Percentiles rank a stretch among this genome's conserved stretches.
Conservation (phyloP, 2,888 invertebrate species). For the Plebejus anna region DNA sequence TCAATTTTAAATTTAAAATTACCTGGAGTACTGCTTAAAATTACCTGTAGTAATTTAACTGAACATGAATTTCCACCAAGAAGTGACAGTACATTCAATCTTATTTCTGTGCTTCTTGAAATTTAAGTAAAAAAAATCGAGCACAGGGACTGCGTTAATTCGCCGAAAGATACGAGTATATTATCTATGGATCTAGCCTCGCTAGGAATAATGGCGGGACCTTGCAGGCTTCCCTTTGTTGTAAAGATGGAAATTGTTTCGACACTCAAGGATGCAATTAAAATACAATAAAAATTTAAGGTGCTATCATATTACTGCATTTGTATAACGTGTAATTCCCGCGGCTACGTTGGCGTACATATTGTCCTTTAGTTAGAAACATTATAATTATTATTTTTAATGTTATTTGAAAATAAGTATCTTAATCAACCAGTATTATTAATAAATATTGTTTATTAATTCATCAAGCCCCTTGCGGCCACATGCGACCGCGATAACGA, state of each 20-base stretch:
- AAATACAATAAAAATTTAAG: slow-evolving; percentile 31
- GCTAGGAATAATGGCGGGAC: slow-evolving; percentile 36
- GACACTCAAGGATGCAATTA: slow-evolving; percentile 33
- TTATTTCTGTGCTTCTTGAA: not conserved
- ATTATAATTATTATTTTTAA: not conserved
- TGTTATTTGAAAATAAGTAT: not conserved
- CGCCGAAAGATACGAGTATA: slow-evolving; percentile 21
- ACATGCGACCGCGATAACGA: too few species aligned
- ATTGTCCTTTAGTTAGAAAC: not conserved
- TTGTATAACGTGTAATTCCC: not conserved
- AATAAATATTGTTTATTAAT: too few species aligned
- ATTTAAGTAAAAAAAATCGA: slow-evolving; percentile 7
- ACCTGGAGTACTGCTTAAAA: too few species aligned
- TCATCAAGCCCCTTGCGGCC: too few species aligned
- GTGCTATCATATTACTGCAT: slow-evolving; percentile 7
- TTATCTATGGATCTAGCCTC: slow-evolving; percentile 36
- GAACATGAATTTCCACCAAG: too few species aligned
- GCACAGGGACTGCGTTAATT: slow-evolving; percentile 24
- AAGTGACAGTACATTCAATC: too few species aligned
- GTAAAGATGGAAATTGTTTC: slow-evolving; percentile 31
- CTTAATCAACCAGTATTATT: too few species aligned
- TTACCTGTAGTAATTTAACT: too few species aligned
- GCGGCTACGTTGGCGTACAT: not conserved
- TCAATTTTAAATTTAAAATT: too few species aligned
- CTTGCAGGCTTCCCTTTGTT: slow-evolving; percentile 33